These are phyloP conservation scores for Manacus vitellinus DNA, from an alignment of 2,113 vertebrate genomes.

Conservation along the genomic window DNA sequence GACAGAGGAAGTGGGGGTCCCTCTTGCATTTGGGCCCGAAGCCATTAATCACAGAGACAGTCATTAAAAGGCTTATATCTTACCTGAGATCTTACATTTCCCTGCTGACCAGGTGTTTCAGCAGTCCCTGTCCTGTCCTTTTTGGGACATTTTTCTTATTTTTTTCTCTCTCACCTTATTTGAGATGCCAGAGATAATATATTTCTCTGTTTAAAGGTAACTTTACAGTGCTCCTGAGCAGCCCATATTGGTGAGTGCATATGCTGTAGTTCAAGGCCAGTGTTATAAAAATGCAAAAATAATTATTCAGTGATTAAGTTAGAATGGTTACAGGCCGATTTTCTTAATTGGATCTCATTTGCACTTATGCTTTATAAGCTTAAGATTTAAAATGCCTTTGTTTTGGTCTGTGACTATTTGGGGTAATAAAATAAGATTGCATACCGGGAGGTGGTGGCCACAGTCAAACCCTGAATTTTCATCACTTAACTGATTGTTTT, in stretches of 20 bases:
- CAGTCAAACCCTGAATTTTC: not conserved
- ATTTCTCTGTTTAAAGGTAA: not conserved
- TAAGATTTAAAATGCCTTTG: not conserved
- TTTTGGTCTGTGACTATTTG: not conserved
- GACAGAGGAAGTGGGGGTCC: not conserved
- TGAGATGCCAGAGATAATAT: not conserved
- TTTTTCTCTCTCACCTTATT: not conserved
- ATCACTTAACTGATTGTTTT: not conserved
- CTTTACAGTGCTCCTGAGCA: not conserved
- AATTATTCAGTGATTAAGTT: not conserved
- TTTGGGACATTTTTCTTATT: fast-evolving
- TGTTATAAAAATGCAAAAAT: not conserved
- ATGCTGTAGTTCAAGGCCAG: not conserved
- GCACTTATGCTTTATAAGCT: not conserved
- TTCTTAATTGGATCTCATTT: not conserved
- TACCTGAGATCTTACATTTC: fast-evolving
- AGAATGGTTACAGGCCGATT: not conserved
- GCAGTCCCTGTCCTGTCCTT: not conserved
- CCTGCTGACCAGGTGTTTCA: not conserved
- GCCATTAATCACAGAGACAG: not conserved
- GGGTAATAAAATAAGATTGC: not conserved
- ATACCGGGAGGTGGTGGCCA: not conserved
- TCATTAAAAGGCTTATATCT: fast-evolving
- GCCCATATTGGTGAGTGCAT: fast-evolving
- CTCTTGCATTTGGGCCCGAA: fast-evolving